These are phyloP conservation scores for Montifringilla adamsi DNA, from an alignment of 2,113 vertebrate species.

Conservation along the genomic window DNA sequence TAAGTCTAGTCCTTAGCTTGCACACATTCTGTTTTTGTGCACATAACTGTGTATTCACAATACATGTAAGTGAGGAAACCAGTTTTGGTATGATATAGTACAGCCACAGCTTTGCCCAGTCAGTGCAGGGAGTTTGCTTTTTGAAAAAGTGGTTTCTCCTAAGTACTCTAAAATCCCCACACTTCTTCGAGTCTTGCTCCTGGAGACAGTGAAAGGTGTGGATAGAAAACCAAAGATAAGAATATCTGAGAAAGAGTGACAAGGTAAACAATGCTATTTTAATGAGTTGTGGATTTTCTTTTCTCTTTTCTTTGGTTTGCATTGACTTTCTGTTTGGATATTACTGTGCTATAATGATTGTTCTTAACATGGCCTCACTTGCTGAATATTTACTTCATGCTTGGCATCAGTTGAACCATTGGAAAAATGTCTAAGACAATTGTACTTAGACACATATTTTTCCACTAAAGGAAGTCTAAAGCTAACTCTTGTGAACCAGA, in stretches of 20 bases:
- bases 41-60: not conserved
- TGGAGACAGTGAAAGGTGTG: not conserved
- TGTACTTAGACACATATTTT: not conserved
- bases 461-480: not conserved
- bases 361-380: not conserved
- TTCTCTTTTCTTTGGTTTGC: not conserved
- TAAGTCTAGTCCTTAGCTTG: not conserved
- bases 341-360: not conserved
- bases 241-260: not conserved
- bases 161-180: not conserved
- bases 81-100: not conserved
- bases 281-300: not conserved
- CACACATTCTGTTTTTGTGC: not conserved
- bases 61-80: accelerated
- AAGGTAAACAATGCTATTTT: not conserved
- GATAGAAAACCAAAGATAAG: not conserved
- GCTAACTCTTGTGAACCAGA: not conserved
- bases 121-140: not conserved
- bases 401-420: not conserved
- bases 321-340: not conserved
- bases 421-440: not conserved
- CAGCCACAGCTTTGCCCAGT: not conserved
- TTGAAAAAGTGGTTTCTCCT: not conserved
- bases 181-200: not conserved
- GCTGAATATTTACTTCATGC: not conserved